Evolutionary conservation across 2,797 vertebrate species (phyloP).

Genomic region (Diglossa cyanea): DNA sequence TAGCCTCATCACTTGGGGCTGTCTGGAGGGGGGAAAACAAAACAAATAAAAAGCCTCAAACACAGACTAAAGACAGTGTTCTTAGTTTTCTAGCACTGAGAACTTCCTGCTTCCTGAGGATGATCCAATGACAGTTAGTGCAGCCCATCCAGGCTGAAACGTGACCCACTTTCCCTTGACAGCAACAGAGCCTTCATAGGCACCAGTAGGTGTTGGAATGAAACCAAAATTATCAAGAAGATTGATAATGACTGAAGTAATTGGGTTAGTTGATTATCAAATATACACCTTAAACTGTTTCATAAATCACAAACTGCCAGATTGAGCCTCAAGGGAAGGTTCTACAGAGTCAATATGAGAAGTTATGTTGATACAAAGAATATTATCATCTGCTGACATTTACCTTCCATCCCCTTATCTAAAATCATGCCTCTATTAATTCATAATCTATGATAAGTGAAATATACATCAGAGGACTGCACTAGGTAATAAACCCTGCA

Average conservation of each 20-base stretch:
- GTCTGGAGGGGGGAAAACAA: background rate
- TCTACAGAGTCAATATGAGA: slow-evolving; percentile 18
- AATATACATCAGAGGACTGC: slow-evolving; percentile 54
- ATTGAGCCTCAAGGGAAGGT: slow-evolving; percentile 14
- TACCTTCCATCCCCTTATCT: slow-evolving; percentile 39
- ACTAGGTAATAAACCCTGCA: background rate
- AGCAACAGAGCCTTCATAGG: background rate
- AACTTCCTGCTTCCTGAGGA: background rate
- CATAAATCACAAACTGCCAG: slow-evolving; percentile 44
- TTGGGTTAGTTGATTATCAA: slow-evolving; percentile 45
- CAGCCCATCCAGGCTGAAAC: background rate
- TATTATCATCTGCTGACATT: slow-evolving; percentile 67
- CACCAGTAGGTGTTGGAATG: background rate
- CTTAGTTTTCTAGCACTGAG: background rate
- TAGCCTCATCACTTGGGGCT: background rate
- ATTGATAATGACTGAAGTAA: slow-evolving; percentile 47
- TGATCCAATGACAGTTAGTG: background rate
- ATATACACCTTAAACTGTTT: slow-evolving; percentile 10
- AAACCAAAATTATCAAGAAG: slow-evolving; percentile 10
- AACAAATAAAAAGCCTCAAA: background rate
- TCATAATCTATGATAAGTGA: slow-evolving; percentile 54
- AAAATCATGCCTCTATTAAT: slow-evolving; percentile 49
- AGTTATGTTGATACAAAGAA: slow-evolving; percentile 49
- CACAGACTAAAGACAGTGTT: background rate
- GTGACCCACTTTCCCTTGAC: background rate